Evolutionary conservation across 92 coral and sea anemone species (phyloP), one percentile per base, ranked within the genome.

Genomic region (Epizoanthus rinbou): DNA sequence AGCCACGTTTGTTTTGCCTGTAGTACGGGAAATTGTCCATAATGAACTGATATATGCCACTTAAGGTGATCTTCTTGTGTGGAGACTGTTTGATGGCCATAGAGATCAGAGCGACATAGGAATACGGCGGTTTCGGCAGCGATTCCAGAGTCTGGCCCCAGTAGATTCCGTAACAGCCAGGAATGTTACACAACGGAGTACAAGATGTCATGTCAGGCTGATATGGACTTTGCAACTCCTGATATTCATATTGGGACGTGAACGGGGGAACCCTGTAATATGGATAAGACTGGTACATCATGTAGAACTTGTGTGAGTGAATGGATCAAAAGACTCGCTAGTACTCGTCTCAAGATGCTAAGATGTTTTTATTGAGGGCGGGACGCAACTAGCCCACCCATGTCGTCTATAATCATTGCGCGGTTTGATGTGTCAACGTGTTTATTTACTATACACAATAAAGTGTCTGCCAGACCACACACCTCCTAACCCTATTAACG

Each of bases 1-100:
- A 97, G 9, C 99, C 99, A 5, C 99, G 87, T 80, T 93, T 92
- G 88, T 95, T 94, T 86, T 94, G 94, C 35, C 95, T 89, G 84
- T 97, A 97, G 75, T 97, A 97, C 15, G 99, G 99, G 79, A 97
- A 97, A 88, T 97, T 94, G 72, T 91, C 90, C 95, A 94, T 94
- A 74, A 97, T 97, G 57, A 94, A 97, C 81, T 97, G 98, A 76
- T 97, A 97, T 25, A 97, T 97, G 11, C 98, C 99, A 74, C 95
- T 97, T 80, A 97, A 21, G 6, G 99, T 97, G 13, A 97, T 90
- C 53, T 92, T 94, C 57, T 86, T 87, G 64, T 89, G 95, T 2
- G 98, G 95, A 3, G 99, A 88, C 75, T 92, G 97, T 79, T 97
- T 97, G 83, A 97, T 94, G 10, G 99, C 99, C 99, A 96, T 96